Evolutionary conservation across 2,797 vertebrate species (phyloP), one percentile per base, ranked within the genome.

Genomic region (Pogonophryne albipinna): DNA sequence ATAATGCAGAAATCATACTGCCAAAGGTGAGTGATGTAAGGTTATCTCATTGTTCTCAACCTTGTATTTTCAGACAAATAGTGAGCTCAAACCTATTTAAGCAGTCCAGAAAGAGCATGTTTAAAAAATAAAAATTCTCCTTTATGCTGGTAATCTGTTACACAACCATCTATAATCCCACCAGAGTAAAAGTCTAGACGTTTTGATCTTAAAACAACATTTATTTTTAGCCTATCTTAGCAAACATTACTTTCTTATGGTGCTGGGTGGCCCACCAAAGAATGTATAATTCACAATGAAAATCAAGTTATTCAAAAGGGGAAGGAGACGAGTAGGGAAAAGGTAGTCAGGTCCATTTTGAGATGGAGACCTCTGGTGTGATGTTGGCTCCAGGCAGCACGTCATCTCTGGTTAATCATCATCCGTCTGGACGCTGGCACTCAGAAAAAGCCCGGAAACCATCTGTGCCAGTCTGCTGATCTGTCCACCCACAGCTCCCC

Each of bases 341-440:
- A 70, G 46, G 31, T 66, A 50, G 57, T 64, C 70, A 31, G 44
- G 46, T 59, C 87, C 31, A 31, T 86, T 86, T 74, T 77, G 61
- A 77, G 61, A 53, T 67, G 10, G 3, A 80, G 60, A 49, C 52
- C 53, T 49, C 57, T 58, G 71, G 78, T 76, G 67, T 83, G 55
- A 85, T 80, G 70, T 76, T 58, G 11, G 64, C 51, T 70, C 70
- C 79, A 75, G 85, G 71, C 63, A 72, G 70, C 64, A 79, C 52
- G 83, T 89, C 87, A 72, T n/a, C 42, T 56, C 50, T 13, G 0
- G 65, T 85, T 89, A 82, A 84, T 80, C 65, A 78, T 80, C 77
- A 74, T 81, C 59, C 66, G 51, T 83, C 85, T 84, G 82, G 83
- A 71, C 7, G 7, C 75, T 45, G 63, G 82, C 76, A 56, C 63